Conservation (phyloP, 1,140 invertebrate species). For the Macrocentrus cingulum region DNA sequence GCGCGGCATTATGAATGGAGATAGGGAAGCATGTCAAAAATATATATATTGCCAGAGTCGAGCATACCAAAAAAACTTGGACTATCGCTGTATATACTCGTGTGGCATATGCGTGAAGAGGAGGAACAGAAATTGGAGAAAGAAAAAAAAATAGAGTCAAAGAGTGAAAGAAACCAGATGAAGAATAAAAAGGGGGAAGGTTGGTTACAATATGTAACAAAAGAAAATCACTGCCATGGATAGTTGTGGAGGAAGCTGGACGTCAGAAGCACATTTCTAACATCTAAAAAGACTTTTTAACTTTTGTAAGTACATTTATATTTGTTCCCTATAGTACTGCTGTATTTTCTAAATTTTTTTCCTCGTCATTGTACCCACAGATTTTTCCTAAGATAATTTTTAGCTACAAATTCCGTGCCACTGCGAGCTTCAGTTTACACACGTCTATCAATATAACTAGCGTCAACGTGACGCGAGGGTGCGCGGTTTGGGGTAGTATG, state of each 20-base stretch:
- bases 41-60: slow-evolving; percentile 49
- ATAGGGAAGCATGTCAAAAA: slow-evolving; percentile 47
- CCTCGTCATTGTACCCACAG: too few relatives aligned
- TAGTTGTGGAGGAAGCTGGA: not conserved
- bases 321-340: too few relatives aligned
- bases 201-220: too few relatives aligned
- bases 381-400: too few relatives aligned
- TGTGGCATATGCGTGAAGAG: slow-evolving; percentile 24
- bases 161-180: too few relatives aligned
- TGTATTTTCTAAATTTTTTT: too few relatives aligned
- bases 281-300: too few relatives aligned
- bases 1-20: slow-evolving; percentile 54
- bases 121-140: slow-evolving; percentile 29
- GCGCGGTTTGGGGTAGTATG: slow-evolving; percentile 3
- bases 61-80: slow-evolving; percentile 10
- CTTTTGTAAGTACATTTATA: too few relatives aligned
- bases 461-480: not conserved
- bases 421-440: too few relatives aligned
- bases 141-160: slow-evolving; percentile 20
- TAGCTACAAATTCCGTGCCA: too few relatives aligned
- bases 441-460: slow-evolving; percentile 5
- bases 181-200: too few relatives aligned
- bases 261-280: too few relatives aligned
- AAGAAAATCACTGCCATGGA: not conserved
- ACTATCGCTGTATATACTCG: slow-evolving; percentile 45